These are phyloP conservation scores for Trachelus troglodyta DNA, from an alignment of 2,888 invertebrate genomes.

Conservation along the genomic window DNA sequence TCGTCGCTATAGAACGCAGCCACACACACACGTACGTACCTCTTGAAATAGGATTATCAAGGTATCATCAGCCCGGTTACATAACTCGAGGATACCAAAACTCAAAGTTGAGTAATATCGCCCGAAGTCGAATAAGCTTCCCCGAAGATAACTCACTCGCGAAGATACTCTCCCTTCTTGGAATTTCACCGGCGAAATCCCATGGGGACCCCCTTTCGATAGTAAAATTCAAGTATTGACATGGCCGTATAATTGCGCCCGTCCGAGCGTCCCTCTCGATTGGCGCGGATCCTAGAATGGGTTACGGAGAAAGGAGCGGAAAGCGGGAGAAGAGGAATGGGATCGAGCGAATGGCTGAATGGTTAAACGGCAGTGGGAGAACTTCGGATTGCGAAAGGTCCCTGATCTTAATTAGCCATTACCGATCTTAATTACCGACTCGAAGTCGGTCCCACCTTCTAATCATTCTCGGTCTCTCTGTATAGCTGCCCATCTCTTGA, in stretches of 20 bases:
- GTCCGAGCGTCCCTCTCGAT: neutral
- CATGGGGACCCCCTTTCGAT: neutral
- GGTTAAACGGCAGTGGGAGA: neutral
- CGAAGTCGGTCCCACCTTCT: neutral
- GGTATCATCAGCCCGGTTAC: neutral
- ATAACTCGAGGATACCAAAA: neutral
- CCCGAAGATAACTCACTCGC: neutral
- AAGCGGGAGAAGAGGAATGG: neutral
- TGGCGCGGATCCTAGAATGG: neutral
- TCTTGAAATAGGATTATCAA: neutral
- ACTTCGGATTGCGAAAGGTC: neutral
- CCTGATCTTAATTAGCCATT: neutral
- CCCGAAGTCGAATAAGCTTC: neutral
- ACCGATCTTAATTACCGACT: neutral
- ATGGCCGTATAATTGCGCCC: neutral
- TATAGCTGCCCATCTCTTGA: neutral
- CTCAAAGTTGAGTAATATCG: neutral
- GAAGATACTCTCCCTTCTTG: neutral
- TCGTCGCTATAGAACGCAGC: neutral
- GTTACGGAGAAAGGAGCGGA: neutral
- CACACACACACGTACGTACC: neutral
- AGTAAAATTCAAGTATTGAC: neutral
- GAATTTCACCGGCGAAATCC: neutral
- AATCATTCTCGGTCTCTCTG: neutral
- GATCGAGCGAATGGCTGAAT: neutral